phyloP scores from a whole-genome alignment of 2,888 invertebrate species.

The Cheilosia scutellata region DNA sequence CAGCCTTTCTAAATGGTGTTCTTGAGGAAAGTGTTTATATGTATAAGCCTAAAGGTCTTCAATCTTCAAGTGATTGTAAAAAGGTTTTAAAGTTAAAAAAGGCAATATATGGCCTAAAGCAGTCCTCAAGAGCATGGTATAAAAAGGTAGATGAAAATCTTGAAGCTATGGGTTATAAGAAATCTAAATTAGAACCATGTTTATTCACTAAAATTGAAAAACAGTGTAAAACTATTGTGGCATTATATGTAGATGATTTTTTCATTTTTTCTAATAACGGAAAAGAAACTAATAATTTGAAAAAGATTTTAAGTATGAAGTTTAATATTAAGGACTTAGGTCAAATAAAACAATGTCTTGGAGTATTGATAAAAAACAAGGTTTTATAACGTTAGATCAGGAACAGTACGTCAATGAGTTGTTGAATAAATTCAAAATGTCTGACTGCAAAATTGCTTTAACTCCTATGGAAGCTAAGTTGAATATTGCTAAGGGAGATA shows the following conservation, averaged over 20 bases:
- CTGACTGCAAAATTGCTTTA: neutral
- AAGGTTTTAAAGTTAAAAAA: slow-evolving; percentile 35
- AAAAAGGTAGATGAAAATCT: slow-evolving; percentile 16
- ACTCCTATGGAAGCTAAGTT: slow-evolving; percentile 12
- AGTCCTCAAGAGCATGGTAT: slow-evolving; percentile 44
- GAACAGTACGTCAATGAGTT: slow-evolving; percentile 14
- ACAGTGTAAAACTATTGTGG: neutral
- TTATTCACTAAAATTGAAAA: too few relatives aligned
- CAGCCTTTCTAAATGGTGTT: slow-evolving; percentile 44
- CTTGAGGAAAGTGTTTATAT: slow-evolving; percentile 43
- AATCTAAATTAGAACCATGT: too few relatives aligned
- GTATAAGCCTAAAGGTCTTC: neutral
- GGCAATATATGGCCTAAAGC: slow-evolving; percentile 48
- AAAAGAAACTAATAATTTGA: neutral
- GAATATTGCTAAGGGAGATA: neutral
- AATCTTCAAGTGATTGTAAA: neutral
- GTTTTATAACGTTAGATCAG: slow-evolving; percentile 6
- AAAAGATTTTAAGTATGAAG: slow-evolving; percentile 6
- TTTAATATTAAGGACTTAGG: slow-evolving; percentile 25
- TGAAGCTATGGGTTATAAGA: neutral
- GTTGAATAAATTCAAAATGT: slow-evolving; percentile 11
- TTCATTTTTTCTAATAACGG: neutral
- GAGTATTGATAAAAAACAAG: neutral
- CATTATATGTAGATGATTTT: neutral
- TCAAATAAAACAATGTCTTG: neutral